These are phyloP conservation scores for Euura saliciscinereae DNA, from an alignment of 1,140 invertebrate species.

Conservation along the genomic window DNA sequence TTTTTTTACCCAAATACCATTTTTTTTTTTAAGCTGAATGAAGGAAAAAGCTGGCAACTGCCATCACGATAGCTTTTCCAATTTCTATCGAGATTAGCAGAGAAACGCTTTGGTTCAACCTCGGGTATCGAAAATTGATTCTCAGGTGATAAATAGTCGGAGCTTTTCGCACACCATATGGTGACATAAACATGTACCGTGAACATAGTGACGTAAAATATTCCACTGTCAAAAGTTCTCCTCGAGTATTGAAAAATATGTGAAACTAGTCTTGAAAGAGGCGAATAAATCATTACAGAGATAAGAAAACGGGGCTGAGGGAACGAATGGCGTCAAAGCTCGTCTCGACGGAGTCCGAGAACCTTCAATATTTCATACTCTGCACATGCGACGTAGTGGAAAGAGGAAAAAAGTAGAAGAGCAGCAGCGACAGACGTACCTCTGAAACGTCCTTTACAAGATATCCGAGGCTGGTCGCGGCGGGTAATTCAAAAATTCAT, in stretches of 20 bases:
- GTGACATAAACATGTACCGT: conserved; percentile 2
- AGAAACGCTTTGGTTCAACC: too few relatives aligned
- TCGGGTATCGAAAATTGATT: too few relatives aligned
- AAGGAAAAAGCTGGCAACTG: background rate
- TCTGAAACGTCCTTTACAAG: background rate
- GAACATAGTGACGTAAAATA: conserved; percentile 14
- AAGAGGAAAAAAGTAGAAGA: conserved; percentile 9
- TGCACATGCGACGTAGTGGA: background rate
- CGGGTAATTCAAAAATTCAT: conserved; percentile 56
- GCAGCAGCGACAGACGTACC: background rate
- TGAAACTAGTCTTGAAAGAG: too few relatives aligned
- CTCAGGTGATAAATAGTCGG: too few relatives aligned
- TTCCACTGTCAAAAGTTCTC: too few relatives aligned
- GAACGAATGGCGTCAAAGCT: too few relatives aligned
- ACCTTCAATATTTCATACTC: too few relatives aligned
- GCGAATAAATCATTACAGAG: conserved; percentile 12
- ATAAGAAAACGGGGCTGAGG: too few relatives aligned
- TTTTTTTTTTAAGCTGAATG: background rate
- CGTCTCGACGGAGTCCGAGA: too few relatives aligned
- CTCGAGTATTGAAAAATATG: too few relatives aligned
- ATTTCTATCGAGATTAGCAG: background rate
- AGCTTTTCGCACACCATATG: too few relatives aligned
- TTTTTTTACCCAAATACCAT: too few relatives aligned
- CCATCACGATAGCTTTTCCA: background rate
- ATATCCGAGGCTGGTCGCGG: background rate